These are phyloP conservation scores for Eumaeus atala DNA, from an alignment of 1,140 invertebrate species.

Conservation along the genomic window DNA sequence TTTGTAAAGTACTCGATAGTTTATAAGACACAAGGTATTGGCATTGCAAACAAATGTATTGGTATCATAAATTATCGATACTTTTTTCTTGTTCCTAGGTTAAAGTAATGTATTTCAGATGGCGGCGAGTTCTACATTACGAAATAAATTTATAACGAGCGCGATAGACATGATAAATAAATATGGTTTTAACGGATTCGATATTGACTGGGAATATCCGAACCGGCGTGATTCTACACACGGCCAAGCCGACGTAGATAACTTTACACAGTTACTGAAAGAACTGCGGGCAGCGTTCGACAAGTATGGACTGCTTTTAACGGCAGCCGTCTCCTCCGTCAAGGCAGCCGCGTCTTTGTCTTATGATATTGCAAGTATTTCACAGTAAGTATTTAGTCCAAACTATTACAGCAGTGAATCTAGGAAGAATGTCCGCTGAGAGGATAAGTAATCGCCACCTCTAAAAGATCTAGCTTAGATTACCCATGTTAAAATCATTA, in stretches of 20 bases:
- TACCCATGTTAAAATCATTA: no score
- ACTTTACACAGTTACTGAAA: constrained; percentile 73
- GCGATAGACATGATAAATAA: constrained; percentile 76
- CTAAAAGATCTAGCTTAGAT: no score
- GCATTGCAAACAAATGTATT: no score
- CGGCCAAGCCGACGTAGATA: constrained; percentile 63
- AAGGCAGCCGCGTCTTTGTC: constrained; percentile 72
- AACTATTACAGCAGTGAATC: no score
- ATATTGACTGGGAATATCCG: constrained; percentile 90
- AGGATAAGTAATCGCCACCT: no score
- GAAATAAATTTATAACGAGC: constrained; percentile 77
- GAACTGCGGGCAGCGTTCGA: constrained; percentile 77
- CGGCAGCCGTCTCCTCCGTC: constrained; percentile 78
- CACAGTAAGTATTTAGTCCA: constrained; percentile 47
- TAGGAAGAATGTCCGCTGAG: no score
- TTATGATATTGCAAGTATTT: constrained; percentile 76
- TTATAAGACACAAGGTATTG: no score
- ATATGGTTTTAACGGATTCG: constrained; percentile 86
- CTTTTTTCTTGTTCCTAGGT: no score
- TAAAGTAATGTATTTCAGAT: constrained; percentile 60
- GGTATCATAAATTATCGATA: no score
- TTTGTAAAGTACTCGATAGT: no score
- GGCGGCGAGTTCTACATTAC: constrained; percentile 62
- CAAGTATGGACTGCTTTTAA: constrained; percentile 71
- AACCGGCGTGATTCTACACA: constrained; percentile 77